Base-by-base conservation (phyloP, 2,888 invertebrate genomes). In the Liodrosophila aerea region DNA sequence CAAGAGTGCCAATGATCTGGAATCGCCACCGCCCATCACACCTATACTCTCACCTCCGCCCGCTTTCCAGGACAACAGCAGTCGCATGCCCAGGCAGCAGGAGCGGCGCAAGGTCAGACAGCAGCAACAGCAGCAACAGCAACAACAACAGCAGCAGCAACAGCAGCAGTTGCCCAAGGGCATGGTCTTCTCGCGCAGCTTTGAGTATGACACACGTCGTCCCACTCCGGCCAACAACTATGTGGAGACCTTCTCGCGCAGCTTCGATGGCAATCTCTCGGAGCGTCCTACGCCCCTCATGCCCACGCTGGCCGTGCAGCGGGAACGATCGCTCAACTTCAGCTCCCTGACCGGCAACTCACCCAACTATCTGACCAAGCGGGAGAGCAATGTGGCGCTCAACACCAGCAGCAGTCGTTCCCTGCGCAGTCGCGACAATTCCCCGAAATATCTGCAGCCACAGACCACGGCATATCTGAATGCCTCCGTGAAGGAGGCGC, bases 41-140 rank as follows among this genome's bases (percentile, higher is more conserved):
- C 94, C 94, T 5, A 94, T 94, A 59, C 92, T 94, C 41, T 94
- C 94, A 11, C 94, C 94, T 7, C 94, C 94, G 0, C 93, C 93
- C 7, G 94, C 93, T 7, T 94, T 94, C 85, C 94, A 94, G 85
- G 93, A 93, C 70, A 89, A 90, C 70, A 89, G 54, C 39, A 64
- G 45, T 27, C 77, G 81, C 1, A 82, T 84, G 36, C 62, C 76
- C 2, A 81, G 86, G 8, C 81, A 85, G 16, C 73, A 74, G 11
- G 88, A 87, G 16, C 72, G 85, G 0, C 82, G 68, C 8, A 83
- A 77, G 51, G 57, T 80, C 7, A 74, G 59, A 29, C 86, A 78
- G 9, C 64, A 60, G 0, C 73, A 61, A 40, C 54, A 52, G 27
- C 78, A 61, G 47, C 71, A 77, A 15, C 78, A 45, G 49, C 63